Conservation (phyloP, 1,140 invertebrate genomes). For the Grapholita molesta region DNA sequence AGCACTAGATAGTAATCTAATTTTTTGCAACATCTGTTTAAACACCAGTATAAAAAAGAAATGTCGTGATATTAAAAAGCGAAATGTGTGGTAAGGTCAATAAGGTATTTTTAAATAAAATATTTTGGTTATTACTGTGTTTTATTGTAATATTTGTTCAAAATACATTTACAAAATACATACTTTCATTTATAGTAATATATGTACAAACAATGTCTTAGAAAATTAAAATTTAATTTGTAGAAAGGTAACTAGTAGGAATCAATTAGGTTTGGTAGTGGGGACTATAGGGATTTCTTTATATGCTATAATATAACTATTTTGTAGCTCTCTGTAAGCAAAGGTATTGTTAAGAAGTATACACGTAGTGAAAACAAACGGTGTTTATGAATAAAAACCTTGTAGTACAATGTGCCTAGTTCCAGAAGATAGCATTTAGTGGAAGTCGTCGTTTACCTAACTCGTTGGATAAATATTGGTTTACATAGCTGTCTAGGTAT, state of each 20-base stretch:
- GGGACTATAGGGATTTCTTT: too few species aligned
- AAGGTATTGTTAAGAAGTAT: background rate
- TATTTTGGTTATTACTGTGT: background rate
- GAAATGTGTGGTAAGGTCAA: background rate
- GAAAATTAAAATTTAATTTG: background rate
- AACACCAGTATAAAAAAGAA: background rate
- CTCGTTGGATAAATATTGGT: background rate
- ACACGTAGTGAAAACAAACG: background rate
- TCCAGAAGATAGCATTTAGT: background rate
- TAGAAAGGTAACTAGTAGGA: background rate
- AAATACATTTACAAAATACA: background rate
- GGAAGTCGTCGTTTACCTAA: background rate
- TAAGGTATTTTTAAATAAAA: background rate
- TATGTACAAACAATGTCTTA: background rate
- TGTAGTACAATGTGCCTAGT: too few species aligned
- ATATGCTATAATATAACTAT: too few species aligned
- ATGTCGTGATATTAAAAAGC: background rate
- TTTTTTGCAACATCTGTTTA: background rate
- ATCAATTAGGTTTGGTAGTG: background rate
- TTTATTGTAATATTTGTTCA: constrained; percentile 1
- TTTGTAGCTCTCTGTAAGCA: background rate
- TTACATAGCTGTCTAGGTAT: too few species aligned
- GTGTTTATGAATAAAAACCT: background rate
- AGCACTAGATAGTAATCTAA: background rate
- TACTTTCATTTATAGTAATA: background rate